Conservation (phyloP, 2,888 invertebrate genomes). For the Tenthredo distinguenda region DNA sequence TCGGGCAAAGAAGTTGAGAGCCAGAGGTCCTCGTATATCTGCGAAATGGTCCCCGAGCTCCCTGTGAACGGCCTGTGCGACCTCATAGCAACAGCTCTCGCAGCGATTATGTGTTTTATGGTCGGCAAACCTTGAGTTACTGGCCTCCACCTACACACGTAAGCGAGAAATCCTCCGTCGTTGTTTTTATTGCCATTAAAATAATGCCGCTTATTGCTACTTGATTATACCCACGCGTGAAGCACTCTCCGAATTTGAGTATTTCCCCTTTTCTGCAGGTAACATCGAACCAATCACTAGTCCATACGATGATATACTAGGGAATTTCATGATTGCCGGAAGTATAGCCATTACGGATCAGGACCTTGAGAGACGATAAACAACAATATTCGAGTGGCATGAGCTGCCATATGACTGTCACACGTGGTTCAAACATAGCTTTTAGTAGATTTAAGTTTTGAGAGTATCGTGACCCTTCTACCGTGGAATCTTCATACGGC, state of each 20-base stretch:
- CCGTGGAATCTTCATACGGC: slow-evolving; percentile 36
- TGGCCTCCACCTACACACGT: background rate
- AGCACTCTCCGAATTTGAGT: background rate
- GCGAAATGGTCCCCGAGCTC: slow-evolving; percentile 52
- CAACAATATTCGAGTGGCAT: background rate
- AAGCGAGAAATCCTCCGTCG: background rate
- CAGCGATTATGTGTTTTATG: slow-evolving; percentile 55
- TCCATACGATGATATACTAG: background rate
- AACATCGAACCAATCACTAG: background rate
- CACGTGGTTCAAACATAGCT: background rate
- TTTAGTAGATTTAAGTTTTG: background rate
- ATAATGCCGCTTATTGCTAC: background rate
- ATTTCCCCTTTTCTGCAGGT: background rate
- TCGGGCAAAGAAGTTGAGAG: slow-evolving; percentile 43
- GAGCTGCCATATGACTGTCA: background rate
- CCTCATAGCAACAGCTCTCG: slow-evolving; percentile 54
- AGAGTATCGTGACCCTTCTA: background rate
- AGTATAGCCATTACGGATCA: background rate
- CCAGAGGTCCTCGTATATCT: slow-evolving; percentile 53
- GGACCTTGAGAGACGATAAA: background rate
- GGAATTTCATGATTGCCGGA: background rate
- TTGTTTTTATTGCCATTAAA: background rate
- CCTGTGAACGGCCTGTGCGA: slow-evolving; percentile 50
- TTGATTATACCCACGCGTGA: background rate
- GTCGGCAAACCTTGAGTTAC: slow-evolving; percentile 50